Conservation (phyloP, 2,888 invertebrate genomes). For the Urechis unicinctus region DNA sequence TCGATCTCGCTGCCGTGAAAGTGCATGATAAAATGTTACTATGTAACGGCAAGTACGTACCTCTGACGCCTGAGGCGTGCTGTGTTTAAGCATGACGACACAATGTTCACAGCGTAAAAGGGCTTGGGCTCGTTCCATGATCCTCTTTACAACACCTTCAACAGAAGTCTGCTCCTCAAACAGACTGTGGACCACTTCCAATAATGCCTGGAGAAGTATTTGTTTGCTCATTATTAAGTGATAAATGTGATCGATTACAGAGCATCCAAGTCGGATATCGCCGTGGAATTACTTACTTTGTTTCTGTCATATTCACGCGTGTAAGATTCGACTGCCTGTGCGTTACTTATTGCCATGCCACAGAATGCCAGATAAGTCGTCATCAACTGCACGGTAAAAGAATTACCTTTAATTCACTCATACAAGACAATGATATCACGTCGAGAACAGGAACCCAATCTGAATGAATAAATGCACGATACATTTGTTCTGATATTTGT, state of each 20-base stretch:
- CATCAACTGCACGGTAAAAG: slow-evolving; percentile 48
- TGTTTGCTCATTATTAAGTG: background rate
- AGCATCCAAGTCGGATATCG: too few species aligned
- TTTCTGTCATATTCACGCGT: slow-evolving; percentile 55
- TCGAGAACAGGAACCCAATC: too few species aligned
- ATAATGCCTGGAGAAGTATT: slow-evolving; percentile 47
- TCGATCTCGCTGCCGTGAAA: too few species aligned
- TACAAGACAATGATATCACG: background rate
- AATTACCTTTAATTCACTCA: background rate
- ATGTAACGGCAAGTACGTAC: too few species aligned
- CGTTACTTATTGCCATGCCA: slow-evolving; percentile 55
- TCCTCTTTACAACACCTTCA: slow-evolving; percentile 55
- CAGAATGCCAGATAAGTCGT: slow-evolving; percentile 56
- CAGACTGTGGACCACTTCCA: slow-evolving; percentile 56
- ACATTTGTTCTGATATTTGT: too few species aligned
- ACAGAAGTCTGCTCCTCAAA: slow-evolving; percentile 56
- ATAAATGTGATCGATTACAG: background rate
- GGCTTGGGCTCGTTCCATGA: slow-evolving; percentile 55
- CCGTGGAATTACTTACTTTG: slow-evolving; percentile 52
- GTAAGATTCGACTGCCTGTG: slow-evolving; percentile 55
- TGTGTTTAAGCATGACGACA: slow-evolving; percentile 53
- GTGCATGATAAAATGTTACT: too few species aligned
- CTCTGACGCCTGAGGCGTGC: too few species aligned
- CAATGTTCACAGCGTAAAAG: slow-evolving; percentile 55
- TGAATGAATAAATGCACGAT: too few species aligned